A percentile compares a stretch with the other conserved stretches of the same genome.
Evolutionary conservation across 2,797 vertebrate genomes (phyloP).

Genomic region (Taenioides sp.): DNA sequence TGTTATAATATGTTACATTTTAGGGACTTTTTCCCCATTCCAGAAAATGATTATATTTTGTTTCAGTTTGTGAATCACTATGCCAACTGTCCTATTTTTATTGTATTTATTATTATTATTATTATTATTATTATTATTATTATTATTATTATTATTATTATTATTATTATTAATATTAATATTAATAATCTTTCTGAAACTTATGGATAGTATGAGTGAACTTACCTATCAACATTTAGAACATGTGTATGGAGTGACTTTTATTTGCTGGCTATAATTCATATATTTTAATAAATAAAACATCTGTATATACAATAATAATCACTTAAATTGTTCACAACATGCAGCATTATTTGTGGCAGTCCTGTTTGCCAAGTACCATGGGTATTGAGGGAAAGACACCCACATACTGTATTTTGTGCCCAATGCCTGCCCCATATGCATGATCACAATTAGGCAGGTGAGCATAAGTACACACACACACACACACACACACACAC

Average conservation of each 20-base stretch:
- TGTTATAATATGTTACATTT: too few species aligned
- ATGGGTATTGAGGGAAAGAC: constrained; percentile 5
- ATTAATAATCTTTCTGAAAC: too few species aligned
- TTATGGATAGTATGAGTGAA: neutral
- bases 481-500: constrained; percentile 23
- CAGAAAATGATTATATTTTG: too few species aligned
- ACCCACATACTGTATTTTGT: neutral
- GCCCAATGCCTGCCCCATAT: neutral
- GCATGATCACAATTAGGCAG: constrained; percentile 21
- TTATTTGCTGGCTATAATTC: neutral
- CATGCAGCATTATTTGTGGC: neutral
- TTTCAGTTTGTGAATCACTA: too few species aligned
- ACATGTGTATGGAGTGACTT: neutral
- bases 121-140: neutral
- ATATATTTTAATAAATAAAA: too few species aligned
- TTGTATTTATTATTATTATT: neutral
- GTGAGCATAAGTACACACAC: constrained; percentile 20
- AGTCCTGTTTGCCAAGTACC: neutral
- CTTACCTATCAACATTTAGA: neutral
- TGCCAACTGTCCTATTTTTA: too few species aligned
- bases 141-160: neutral
- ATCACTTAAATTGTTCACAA: neutral
- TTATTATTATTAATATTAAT: too few species aligned
- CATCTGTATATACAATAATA: neutral
- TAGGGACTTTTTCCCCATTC: too few species aligned